Conservation (phyloP, 1,140 invertebrate genomes). For the Zaprionus africanus region DNA sequence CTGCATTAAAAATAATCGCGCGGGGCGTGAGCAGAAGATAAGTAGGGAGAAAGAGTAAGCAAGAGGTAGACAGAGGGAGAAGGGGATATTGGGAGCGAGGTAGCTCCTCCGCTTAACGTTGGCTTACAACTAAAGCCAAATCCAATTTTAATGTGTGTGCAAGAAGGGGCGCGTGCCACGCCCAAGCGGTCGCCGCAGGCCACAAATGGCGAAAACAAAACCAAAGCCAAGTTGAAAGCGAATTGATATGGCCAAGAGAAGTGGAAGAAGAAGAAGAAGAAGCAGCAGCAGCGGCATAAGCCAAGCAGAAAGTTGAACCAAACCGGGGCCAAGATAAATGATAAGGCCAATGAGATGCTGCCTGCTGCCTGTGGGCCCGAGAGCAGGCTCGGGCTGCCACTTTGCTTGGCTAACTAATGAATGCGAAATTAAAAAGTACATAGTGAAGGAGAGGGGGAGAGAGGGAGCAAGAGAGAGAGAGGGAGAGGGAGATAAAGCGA, state of each 20-base stretch:
- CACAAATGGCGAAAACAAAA: slow-evolving; percentile 62
- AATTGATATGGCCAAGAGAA: slow-evolving; percentile 57
- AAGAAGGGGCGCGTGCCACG: slow-evolving; percentile 42
- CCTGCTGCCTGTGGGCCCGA: slow-evolving; percentile 17
- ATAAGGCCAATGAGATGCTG: slow-evolving; percentile 64
- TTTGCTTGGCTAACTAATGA: slow-evolving; percentile 60
- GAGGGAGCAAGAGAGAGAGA: neutral
- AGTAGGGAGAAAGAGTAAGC: neutral
- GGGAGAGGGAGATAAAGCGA: neutral
- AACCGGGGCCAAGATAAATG: slow-evolving; percentile 67
- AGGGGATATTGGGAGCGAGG: too few species aligned
- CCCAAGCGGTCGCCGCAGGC: slow-evolving; percentile 60
- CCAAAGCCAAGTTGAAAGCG: slow-evolving; percentile 44
- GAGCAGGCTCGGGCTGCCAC: neutral
- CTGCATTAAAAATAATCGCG: slow-evolving; percentile 67
- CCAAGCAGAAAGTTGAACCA: slow-evolving; percentile 26
- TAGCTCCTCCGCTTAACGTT: slow-evolving; percentile 50
- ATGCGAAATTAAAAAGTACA: slow-evolving; percentile 63
- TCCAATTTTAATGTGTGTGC: slow-evolving; percentile 70
- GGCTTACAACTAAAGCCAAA: slow-evolving; percentile 59
- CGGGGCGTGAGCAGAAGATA: neutral
- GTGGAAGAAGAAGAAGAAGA: slow-evolving; percentile 35
- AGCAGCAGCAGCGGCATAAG: neutral
- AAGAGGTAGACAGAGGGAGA: neutral
- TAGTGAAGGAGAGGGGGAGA: neutral